Conservation (phyloP, 2,888 invertebrate species). For the Ennomos fuscantarius region DNA sequence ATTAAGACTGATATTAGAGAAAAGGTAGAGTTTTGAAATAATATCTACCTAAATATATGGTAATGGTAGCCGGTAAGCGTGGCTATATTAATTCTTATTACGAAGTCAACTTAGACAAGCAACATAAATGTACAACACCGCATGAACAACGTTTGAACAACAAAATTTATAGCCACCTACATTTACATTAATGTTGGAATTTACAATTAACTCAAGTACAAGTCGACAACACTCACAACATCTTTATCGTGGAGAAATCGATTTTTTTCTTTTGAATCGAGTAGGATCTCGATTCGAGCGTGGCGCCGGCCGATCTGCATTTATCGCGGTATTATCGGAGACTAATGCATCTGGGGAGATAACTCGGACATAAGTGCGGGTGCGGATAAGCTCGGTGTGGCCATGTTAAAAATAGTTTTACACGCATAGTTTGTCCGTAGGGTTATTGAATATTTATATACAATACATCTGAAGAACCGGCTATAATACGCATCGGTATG, state of each 20-base stretch:
- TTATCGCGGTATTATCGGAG: slow-evolving; percentile 82
- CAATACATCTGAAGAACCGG: slow-evolving; percentile 2
- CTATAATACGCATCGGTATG: neutral
- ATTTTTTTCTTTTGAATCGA: slow-evolving; percentile 79
- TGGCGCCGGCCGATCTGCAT: slow-evolving; percentile 82
- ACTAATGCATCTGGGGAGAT: slow-evolving; percentile 83
- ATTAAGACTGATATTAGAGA: too few species aligned
- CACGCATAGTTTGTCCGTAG: slow-evolving; percentile 76
- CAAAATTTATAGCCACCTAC: slow-evolving; percentile 59
- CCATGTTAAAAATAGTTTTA: slow-evolving; percentile 83
- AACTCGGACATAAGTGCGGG: slow-evolving; percentile 79
- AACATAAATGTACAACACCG: slow-evolving; percentile 46
- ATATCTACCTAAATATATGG: too few species aligned
- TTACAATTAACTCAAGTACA: slow-evolving; percentile 73
- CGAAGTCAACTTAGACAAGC: slow-evolving; percentile 28
- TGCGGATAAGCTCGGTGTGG: slow-evolving; percentile 83
- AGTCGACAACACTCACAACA: slow-evolving; percentile 72
- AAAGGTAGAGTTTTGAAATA: too few species aligned
- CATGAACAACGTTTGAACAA: slow-evolving; percentile 51
- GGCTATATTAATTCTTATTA: neutral
- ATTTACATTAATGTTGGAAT: slow-evolving; percentile 69
- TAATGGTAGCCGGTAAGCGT: too few species aligned
- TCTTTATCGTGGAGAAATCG: slow-evolving; percentile 76
- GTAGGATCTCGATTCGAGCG: slow-evolving; percentile 77
- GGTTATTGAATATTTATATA: slow-evolving; percentile 50